Evolutionary conservation across 1,140 invertebrate species (phyloP), one percentile per base, ranked within the genome.

Genomic region (Papilio aristodemus): DNA sequence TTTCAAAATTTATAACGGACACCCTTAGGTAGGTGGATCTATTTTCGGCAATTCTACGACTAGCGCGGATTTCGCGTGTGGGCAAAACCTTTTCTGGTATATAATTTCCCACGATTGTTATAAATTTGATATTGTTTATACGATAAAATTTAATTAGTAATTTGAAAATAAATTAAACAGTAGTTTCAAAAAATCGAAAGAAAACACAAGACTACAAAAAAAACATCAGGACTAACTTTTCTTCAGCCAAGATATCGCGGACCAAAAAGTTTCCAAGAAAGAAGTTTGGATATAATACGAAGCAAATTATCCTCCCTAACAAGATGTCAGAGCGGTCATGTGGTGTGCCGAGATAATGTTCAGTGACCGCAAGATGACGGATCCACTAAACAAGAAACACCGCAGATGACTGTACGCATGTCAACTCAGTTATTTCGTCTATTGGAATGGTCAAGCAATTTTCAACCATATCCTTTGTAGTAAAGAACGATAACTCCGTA

Each of bases 261-360:
- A 11, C 19, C 41, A 63, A 37, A 38, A 63, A 41, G 66, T 22
- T 38, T 63, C 38, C 38, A 68, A 69, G 60, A 71, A 77, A 73
- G n/a, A 71, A 71, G 37, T 58, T 43, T 11, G 41, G 63, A 71
- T 76, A 74, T 71, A 77, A 74, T 66, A 70, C 43, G 22, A 22
- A 43, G 68, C 70, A 73, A 78, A 82, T 83, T 88, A 82, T 86
- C 80, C 67, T 75, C 72, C 63, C 77, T 88, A 88, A 88, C 85
- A 83, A 88, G 86, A 81, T 69, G 71, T 75, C 67, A 69, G 75
- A 72, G 71, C 71, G 67, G 75, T 77, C 79, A 60, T 77, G 81
- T 71, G 80, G 84, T 86, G 60, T 72, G 59, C 70, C 64, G 68
- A 77, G 77, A 83, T 88, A 86, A 86, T 86, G 76, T 79, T 75